Conservation (phyloP, 2,797 vertebrate species). For the Hypotaenidia philippensis region DNA sequence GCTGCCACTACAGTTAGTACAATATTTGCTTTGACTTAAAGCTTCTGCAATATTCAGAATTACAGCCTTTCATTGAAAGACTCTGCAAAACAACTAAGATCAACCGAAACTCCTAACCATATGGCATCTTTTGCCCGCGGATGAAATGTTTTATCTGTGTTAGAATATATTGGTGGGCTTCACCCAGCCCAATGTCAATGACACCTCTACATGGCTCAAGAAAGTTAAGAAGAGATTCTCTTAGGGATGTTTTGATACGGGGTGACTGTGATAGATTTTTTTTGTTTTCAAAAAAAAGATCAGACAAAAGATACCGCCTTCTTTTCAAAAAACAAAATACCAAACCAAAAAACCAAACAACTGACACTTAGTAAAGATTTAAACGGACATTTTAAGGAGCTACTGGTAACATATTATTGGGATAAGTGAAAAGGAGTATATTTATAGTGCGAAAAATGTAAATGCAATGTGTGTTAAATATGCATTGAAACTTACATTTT, state of each 20-base stretch:
- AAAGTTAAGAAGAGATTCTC: background rate
- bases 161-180: background rate
- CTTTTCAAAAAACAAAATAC: background rate
- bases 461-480: background rate
- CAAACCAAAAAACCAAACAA: background rate
- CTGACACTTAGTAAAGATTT: background rate
- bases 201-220: background rate
- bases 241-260: background rate
- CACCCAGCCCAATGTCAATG: background rate
- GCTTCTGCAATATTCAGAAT: background rate
- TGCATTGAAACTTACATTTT: background rate
- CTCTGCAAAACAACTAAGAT: background rate
- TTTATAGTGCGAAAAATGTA: conserved; percentile 5
- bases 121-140: background rate
- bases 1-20: background rate
- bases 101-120: background rate
- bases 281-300: background rate
- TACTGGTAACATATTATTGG: background rate
- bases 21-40: background rate
- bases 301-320: background rate
- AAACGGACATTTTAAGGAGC: background rate
- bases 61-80: background rate
- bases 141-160: background rate
- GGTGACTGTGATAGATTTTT: background rate
- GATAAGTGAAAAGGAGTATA: background rate